Evolutionary conservation across 2,113 vertebrate genomes (phyloP), one percentile per base, ranked within the genome.

Genomic region (Oncorhynchus kisutch): DNA sequence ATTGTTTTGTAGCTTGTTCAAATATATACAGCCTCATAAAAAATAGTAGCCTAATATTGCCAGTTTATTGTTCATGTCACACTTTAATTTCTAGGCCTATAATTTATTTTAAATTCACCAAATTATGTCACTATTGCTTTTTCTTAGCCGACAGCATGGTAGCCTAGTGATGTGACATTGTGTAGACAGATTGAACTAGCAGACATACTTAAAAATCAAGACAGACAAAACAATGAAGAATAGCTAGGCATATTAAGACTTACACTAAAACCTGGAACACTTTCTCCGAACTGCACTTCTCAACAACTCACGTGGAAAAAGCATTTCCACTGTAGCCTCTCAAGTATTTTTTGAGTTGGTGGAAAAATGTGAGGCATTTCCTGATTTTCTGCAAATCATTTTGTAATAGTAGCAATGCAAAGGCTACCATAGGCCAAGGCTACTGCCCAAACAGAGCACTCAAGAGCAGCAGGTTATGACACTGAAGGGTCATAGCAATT

Each of bases 251-350:
- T 54, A 54, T 18, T 54, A 18, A 54, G 51, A 54, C 2, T 57
- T 22, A 11, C 59, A 62, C 5, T 62, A 4, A 18, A 54, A 62
- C 11, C 59, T n/a, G 59, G 16, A n/a, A 22, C 59, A 62, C 59
- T 62, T 62, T 16, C 59, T 22, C 7, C 20, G 14, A 57, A 72
- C 82, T 78, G 70, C 81, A 88, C n/a, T 84, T 86, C 80, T 83
- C 73, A 81, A 81, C 72, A 87, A 87, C 81, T 78, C 75, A 86
- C 74, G 88, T 81, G 76, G 57, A 82, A 66, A 81, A 74, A 72
- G 80, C 31, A 74, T 66, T n/a, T 27, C 25, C 13, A 25, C 65
- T 27, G 13, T 71, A 81, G 71, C 59, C 62, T 73, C 70, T 79
- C 31, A 71, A 62, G 83, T 81, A 77, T 75, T 74, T 82, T 74